Conservation (phyloP, 2,797 vertebrate genomes). For the Lateolabrax maculatus region DNA sequence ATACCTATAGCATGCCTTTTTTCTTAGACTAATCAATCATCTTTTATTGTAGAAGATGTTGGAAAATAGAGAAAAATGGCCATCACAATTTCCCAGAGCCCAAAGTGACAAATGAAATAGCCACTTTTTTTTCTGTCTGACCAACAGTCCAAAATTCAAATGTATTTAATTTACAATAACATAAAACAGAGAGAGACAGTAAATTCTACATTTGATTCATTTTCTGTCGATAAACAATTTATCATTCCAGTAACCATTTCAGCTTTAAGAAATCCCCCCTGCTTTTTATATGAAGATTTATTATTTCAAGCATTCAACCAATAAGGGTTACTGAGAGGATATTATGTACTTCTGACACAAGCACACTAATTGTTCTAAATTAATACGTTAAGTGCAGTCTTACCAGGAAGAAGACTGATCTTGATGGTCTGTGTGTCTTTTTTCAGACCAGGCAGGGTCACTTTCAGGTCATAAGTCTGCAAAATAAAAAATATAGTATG, state of each 20-base stretch:
- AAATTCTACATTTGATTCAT: background rate
- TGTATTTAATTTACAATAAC: background rate
- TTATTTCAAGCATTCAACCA: background rate
- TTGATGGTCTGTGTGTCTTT: constrained; percentile 83
- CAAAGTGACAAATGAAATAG: background rate
- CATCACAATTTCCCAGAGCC: background rate
- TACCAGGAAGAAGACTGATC: constrained; percentile 90
- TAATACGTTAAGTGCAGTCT: constrained; percentile 38
- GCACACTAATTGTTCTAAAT: background rate
- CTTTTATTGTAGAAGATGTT: background rate
- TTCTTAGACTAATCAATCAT: background rate
- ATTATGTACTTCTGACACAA: too few species aligned
- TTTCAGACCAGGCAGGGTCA: constrained; percentile 89
- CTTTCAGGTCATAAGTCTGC: constrained; percentile 87
- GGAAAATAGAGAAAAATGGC: background rate
- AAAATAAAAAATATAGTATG: background rate
- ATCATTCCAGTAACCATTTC: background rate
- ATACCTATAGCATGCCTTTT: too few species aligned
- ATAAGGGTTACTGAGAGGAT: background rate
- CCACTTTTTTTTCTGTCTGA: too few species aligned
- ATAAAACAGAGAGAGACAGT: background rate
- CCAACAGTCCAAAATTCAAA: too few species aligned
- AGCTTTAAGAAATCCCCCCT: background rate
- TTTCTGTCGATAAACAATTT: background rate
- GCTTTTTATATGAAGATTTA: background rate